Base-by-base conservation (phyloP, 2,113 vertebrate species). In the Sminthopsis crassicaudata region DNA sequence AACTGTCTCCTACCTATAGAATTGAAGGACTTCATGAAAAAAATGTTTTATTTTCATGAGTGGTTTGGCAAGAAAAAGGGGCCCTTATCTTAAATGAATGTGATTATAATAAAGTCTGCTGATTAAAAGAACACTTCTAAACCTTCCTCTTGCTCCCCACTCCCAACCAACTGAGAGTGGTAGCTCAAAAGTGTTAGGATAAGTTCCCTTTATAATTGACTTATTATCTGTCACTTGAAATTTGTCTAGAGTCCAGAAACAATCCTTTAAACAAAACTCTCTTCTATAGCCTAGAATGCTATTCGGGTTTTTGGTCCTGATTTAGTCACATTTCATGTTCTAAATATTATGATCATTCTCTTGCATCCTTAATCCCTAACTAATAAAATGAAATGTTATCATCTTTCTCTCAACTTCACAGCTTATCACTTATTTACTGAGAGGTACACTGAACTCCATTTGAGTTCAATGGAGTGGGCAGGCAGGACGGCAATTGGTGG, bases 311-410 rank as follows among this genome's bases (percentile, higher is more conserved):
- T 96, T 26, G 93, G 93, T 89, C 16, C 16, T 14, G 95, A 90
- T 96, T 48, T 26, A 91, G 53, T 2, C 27, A 93, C 7, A 60
- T 0, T n/a, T 12, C 23, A 14, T 91, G 22, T 90, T 93, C 55
- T 95, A 84, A 95, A 92, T 95, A 67, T 57, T 91, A 48, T 12
- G 46, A 57, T 12, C 8, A 92, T 52, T 57, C 54, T 91, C 89
- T 8, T 1, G 52, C 6, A 52, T 93, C 60, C 92, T 91, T 55
- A 46, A 2, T 42, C 0, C 50, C 46, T 93, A 92, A 50, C 57
- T 7, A 53, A 89, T 11, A 90, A 89, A 93, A 94, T 46, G 91
- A 89, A 55, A 93, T 89, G 55, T 42, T 89, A 52, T 67, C 92
- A n/a, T 11, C 0, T n/a, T 36, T 67, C 19, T 42, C 22, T 53